Evolutionary conservation across 37 sponge, comb jelly and placozoan species (phyloP).

Genomic region (Halisarca cf. caerulea): DNA sequence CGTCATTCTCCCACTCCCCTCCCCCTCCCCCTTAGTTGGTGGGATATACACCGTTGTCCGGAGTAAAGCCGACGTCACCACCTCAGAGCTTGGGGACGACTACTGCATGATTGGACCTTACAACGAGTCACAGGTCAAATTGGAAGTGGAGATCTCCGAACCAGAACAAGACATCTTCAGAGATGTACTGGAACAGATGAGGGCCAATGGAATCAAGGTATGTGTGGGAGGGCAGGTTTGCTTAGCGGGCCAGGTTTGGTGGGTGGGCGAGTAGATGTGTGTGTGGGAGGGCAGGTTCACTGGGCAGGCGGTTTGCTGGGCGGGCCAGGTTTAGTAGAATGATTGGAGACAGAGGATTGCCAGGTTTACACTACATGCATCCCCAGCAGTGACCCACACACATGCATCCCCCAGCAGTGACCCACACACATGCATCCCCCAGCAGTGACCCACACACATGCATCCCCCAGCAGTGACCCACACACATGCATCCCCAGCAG

Average conservation of each 20-base stretch:
- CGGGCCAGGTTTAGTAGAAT: slow-evolving; percentile 5
- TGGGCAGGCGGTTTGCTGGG: background rate
- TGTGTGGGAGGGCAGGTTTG: background rate
- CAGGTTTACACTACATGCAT: no score
- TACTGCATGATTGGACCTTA: slow-evolving; percentile 94
- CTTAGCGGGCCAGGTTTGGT: background rate
- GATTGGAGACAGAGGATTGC: no score
- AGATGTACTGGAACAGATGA: slow-evolving; percentile 73
- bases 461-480: no score
- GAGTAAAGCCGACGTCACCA: slow-evolving; percentile 91
- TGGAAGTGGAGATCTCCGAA: slow-evolving; percentile 92
- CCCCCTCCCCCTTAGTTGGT: slow-evolving; percentile 71
- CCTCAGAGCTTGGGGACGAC: slow-evolving; percentile 87
- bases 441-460: no score
- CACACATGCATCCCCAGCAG: no score
- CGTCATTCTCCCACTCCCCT: background rate
- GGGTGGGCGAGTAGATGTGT: slow-evolving; percentile 68
- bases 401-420: no score
- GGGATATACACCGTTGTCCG: slow-evolving; percentile 98
- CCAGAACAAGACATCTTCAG: slow-evolving; percentile 72
- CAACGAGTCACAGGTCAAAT: slow-evolving; percentile 73
- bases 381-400: no score
- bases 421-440: no score
- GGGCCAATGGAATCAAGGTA: slow-evolving; percentile 85
- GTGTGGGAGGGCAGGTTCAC: background rate